phyloP scores from a whole-genome alignment of 2,888 invertebrate species.

The Diloba caeruleocephala region DNA sequence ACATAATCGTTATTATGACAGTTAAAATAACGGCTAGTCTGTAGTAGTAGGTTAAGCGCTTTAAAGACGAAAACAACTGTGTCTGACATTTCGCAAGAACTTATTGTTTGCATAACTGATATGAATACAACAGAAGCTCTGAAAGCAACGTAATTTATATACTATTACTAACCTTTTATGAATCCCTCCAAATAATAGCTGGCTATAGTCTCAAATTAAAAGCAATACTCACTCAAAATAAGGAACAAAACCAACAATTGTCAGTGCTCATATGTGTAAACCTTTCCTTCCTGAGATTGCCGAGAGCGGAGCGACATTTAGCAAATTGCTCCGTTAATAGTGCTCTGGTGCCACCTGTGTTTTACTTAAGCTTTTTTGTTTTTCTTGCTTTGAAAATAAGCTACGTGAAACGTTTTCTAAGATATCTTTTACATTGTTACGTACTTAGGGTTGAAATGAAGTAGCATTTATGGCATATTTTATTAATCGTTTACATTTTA shows the following conservation, averaged over 20 bases:
- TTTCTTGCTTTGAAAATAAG: slow-evolving; percentile 14
- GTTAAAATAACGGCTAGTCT: too few species aligned
- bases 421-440: not conserved
- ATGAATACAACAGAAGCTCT: too few species aligned
- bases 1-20: too few species aligned
- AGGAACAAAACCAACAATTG: slow-evolving; percentile 35
- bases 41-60: too few species aligned
- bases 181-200: too few species aligned
- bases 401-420: not conserved
- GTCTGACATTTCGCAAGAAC: too few species aligned
- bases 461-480: not conserved
- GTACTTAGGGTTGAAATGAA: not conserved
- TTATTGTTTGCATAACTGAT: too few species aligned
- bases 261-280: slow-evolving; percentile 29
- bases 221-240: slow-evolving; percentile 22
- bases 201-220: not conserved
- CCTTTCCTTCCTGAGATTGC: slow-evolving; percentile 38
- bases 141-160: too few species aligned
- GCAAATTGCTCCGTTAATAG: slow-evolving; percentile 57
- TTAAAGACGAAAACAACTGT: too few species aligned
- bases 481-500: too few species aligned
- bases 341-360: slow-evolving; percentile 41
- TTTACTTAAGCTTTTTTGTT: slow-evolving; percentile 26
- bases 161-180: too few species aligned
- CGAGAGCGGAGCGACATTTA: slow-evolving; percentile 52